Conservation (phyloP, 2,888 invertebrate species). For the Volucella bombylans region DNA sequence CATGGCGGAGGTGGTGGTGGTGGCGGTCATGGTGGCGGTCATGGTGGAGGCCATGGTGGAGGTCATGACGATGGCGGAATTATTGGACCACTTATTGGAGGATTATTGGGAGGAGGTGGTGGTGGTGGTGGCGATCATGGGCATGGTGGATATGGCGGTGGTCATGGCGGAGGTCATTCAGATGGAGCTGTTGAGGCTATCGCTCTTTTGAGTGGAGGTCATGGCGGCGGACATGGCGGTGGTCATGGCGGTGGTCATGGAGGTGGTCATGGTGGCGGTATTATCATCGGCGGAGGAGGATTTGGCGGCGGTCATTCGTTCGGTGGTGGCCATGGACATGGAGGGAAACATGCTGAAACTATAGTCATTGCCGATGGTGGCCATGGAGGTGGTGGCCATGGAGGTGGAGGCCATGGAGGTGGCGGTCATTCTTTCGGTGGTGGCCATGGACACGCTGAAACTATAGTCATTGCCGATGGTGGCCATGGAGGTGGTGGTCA, state of each 20-base stretch:
- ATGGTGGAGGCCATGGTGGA: not conserved
- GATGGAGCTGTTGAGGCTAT: constrained; percentile 7
- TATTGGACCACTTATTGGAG: constrained; percentile 18
- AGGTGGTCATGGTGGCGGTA: not conserved
- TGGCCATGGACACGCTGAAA: not conserved
- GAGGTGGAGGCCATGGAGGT: constrained; percentile 49
- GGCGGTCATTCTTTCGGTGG: constrained; percentile 30
- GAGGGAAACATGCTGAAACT: constrained; percentile 56
- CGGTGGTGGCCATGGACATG: constrained; percentile 54
- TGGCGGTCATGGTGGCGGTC: constrained; percentile 33
- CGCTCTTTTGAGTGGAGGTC: constrained; percentile 16
- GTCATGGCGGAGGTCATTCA: constrained; percentile 5
- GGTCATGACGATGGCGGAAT: constrained; percentile 15
- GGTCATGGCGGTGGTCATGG: constrained; percentile 42
- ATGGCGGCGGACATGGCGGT: not conserved
- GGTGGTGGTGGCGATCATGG: constrained; percentile 7
- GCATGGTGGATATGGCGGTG: not conserved
- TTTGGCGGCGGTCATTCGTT: constrained; percentile 27
- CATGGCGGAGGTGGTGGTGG: constrained; percentile 31
- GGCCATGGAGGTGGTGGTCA: constrained; percentile 20
- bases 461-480: not conserved
- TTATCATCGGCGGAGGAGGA: not conserved
- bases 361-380: constrained; percentile 52
- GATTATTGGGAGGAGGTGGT: constrained; percentile 24
- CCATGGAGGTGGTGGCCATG: constrained; percentile 61